Percentiles rank a stretch among this genome's conserved stretches.
These are phyloP conservation scores for Calameuta pallipes DNA, from an alignment of 2,888 invertebrate genomes.

Conservation along the genomic window DNA sequence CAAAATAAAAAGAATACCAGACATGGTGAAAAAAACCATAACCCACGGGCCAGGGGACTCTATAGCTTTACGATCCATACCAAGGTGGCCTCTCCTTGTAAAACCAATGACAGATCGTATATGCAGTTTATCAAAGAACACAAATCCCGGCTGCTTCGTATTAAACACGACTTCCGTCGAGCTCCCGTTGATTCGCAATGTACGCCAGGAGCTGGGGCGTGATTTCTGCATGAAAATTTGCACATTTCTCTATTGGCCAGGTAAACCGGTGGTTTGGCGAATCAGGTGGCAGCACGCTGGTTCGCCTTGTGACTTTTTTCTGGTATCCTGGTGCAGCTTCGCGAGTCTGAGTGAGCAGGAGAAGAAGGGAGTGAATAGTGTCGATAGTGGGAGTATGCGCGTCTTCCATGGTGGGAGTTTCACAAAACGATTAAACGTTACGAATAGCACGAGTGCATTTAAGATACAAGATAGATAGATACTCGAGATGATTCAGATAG, in stretches of 20 bases:
- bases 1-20: not conserved
- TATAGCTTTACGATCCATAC: not conserved
- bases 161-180: not conserved
- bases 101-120: not conserved
- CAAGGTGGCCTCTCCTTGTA: not conserved
- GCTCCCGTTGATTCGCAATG: not conserved
- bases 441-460: not conserved
- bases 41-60: not conserved
- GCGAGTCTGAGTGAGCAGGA: not conserved
- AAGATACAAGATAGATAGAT: not conserved
- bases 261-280: not conserved
- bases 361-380: not conserved
- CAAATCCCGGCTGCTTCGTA: not conserved
- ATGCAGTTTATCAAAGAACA: not conserved
- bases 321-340: not conserved
- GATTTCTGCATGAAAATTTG: constrained; percentile 31
- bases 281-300: not conserved
- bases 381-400: not conserved
- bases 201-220: constrained; percentile 9
- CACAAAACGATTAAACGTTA: not conserved
- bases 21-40: not conserved
- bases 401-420: not conserved
- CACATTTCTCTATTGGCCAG: constrained; percentile 26
- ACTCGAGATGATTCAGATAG: not conserved
- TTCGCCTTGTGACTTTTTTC: not conserved